Conservation (phyloP, 2,797 vertebrate genomes). For the Sarcophilus harrisii region DNA sequence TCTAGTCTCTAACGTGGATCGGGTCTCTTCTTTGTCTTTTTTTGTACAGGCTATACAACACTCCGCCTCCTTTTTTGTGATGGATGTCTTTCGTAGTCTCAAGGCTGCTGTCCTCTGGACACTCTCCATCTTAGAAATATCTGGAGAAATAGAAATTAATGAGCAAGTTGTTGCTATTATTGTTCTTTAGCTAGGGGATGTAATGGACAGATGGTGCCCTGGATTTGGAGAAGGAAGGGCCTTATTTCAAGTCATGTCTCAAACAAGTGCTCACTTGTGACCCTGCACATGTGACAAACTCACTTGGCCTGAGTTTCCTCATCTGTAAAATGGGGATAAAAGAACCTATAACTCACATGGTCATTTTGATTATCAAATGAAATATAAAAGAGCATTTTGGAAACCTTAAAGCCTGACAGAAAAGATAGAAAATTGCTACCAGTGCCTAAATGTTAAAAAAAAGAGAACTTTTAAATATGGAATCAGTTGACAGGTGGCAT, state of each 20-base stretch:
- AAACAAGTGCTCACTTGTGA: not conserved
- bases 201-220: too few relatives aligned
- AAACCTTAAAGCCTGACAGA: too few relatives aligned
- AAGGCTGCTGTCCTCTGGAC: not conserved
- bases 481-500: too few relatives aligned
- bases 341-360: not conserved
- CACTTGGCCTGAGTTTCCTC: not conserved
- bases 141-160: not conserved
- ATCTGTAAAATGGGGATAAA: not conserved
- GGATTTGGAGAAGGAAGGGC: not conserved
- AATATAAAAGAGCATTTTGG: too few relatives aligned
- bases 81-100: not conserved
- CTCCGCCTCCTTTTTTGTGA: not conserved
- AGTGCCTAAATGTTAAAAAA: too few relatives aligned
- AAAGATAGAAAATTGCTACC: too few relatives aligned
- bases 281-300: not conserved
- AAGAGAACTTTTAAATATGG: too few relatives aligned
- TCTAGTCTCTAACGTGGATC: not conserved
- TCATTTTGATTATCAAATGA: too few relatives aligned
- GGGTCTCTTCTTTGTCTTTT: not conserved
- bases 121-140: not conserved
- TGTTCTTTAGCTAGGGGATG: not conserved
- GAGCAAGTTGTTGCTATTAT: not conserved
- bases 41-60: not conserved
- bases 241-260: not conserved